Evolutionary conservation across 2,797 vertebrate genomes (phyloP), one percentile per base, ranked within the genome.

Genomic region (Enteromius afrohamiltoni): DNA sequence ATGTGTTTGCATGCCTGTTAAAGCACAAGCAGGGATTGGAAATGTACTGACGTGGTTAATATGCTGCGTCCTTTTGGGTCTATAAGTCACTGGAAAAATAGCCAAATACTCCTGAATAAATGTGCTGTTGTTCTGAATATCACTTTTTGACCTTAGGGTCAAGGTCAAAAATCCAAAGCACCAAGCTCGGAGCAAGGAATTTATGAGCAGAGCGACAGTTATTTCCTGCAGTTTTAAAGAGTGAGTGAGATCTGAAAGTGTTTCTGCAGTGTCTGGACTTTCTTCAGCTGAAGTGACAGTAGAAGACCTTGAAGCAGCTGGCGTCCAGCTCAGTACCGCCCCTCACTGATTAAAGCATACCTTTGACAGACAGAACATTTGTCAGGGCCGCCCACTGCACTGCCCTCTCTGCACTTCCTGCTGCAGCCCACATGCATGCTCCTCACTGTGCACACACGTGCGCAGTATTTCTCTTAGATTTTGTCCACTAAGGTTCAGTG

Each of bases 351-450:
- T 85, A 89, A 85, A 89, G 21, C 77, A 85, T 83, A 91, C 88
- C 88, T 88, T 87, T 87, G 68, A 79, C 78, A 83, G 88, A 86
- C 31, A 11, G 40, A 91, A 85, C 87, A 91, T 92, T 89, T 93
- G 89, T 89, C 82, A 80, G 64, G 84, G 80, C 65, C 82, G 42
- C 83, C 85, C 7, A 2, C 86, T 70, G 64, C 79, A 78, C 70
- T 88, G 86, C 85, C 89, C 88, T 89, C 77, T 65, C 85, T 78
- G 85, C 88, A 83, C 83, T 88, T 86, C 80, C 76, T 83, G 80
- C 73, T 70, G 55, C 68, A 64, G 47, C 80, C 74, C 79, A 84
- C 68, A 49, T 75, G 47, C 67, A 55, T 71, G 73, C 31, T 45
- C 64, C 17, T 86, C 17, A 42, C 34, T 65, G 14, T 42, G n/a